Percentiles rank a stretch among this genome's conserved stretches.
phyloP scores from a whole-genome alignment of 2,113 vertebrate species.

The Corythoichthys haematopterus region DNA sequence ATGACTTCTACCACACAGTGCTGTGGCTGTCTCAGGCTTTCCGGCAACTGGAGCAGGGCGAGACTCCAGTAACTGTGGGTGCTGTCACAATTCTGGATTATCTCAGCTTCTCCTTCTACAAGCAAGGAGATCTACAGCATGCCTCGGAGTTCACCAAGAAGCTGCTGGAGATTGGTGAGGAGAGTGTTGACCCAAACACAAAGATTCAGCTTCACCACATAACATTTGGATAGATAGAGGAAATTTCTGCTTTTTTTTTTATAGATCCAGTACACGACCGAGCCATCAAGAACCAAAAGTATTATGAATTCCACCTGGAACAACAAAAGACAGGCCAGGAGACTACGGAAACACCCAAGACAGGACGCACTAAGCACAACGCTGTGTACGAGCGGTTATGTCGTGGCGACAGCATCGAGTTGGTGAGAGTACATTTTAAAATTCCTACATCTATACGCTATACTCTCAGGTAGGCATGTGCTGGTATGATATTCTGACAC shows the following conservation, averaged over 20 bases:
- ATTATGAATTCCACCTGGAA: constrained; percentile 89
- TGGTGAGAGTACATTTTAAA: too few relatives aligned
- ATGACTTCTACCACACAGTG: constrained; percentile 91
- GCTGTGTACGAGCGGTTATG: constrained; percentile 91
- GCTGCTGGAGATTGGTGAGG: constrained; percentile 84
- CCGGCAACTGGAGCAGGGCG: constrained; percentile 81
- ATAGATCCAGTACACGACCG: constrained; percentile 88
- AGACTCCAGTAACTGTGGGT: constrained; percentile 74
- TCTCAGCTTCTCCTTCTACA: constrained; percentile 73
- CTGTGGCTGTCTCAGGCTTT: constrained; percentile 94
- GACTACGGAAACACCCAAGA: neutral
- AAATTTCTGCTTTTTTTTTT: neutral
- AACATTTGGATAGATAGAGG: too few relatives aligned
- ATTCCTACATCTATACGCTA: too few relatives aligned
- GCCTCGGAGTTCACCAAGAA: constrained; percentile 79
- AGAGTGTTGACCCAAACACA: too few relatives aligned
- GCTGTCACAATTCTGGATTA: constrained; percentile 79
- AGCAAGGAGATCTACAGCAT: constrained; percentile 70
- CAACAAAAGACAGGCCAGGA: constrained; percentile 75
- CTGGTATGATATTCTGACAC: too few relatives aligned
- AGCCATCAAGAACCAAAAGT: constrained; percentile 90
- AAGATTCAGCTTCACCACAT: too few relatives aligned
- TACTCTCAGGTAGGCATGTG: too few relatives aligned
- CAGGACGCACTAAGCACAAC: constrained; percentile 68
- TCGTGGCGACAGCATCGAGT: constrained; percentile 80